Percentiles rank a stretch among this genome's conserved stretches.
These are phyloP conservation scores for Monodelphis domestica DNA, from an alignment of 2,797 vertebrate genomes.

Conservation along the genomic window DNA sequence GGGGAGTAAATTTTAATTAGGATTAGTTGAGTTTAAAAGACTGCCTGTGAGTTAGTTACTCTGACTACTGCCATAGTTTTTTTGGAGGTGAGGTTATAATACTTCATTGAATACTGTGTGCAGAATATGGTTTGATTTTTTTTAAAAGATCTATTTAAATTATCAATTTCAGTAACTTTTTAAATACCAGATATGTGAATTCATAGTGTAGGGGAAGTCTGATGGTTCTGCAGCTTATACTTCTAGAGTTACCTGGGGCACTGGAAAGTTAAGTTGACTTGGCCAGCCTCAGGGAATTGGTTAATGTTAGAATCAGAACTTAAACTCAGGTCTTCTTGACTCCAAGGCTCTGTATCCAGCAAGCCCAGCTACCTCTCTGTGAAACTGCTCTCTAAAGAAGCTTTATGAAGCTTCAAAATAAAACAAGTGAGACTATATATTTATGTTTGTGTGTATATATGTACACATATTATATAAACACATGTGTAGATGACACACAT, in stretches of 20 bases:
- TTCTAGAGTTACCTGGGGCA: not conserved
- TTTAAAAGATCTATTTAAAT: too few relatives aligned
- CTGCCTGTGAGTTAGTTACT: rapidly evolving
- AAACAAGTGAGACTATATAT: not conserved
- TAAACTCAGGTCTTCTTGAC: not conserved
- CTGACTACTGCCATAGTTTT: not conserved
- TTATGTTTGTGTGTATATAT: too few relatives aligned
- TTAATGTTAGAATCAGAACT: not conserved
- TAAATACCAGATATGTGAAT: not conserved
- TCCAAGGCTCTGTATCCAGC: not conserved
- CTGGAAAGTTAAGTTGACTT: not conserved
- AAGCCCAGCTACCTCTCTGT: not conserved
- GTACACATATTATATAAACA: too few relatives aligned
- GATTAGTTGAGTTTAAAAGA: not conserved
- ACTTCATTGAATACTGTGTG: not conserved
- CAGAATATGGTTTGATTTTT: not conserved
- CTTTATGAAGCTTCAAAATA: not conserved
- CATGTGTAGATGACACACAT: too few relatives aligned
- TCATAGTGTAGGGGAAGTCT: not conserved
- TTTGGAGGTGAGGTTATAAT: not conserved
- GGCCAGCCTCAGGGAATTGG: not conserved
- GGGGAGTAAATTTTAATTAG: not conserved
- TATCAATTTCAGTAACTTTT: too few relatives aligned
- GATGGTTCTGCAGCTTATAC: not conserved
- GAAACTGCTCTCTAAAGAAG: not conserved